Conservation (phyloP, 2,797 vertebrate genomes). For the Rhincodon typus region DNA sequence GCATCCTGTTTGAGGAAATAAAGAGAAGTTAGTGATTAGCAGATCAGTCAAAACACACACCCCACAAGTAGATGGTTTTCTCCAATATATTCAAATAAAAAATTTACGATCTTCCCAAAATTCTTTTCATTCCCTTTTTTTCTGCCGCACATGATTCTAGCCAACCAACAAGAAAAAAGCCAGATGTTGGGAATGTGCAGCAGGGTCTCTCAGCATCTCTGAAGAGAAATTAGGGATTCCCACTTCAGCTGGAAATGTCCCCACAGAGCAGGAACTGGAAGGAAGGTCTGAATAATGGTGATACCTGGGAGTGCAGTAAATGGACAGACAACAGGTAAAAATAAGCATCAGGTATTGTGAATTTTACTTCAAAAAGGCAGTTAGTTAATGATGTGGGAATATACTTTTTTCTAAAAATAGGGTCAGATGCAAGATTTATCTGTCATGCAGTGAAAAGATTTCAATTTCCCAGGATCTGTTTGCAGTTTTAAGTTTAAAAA, state of each 20-base stretch:
- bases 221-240: not conserved
- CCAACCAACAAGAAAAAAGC: not conserved
- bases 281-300: not conserved
- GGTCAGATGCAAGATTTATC: not conserved
- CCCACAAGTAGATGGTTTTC: not conserved
- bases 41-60: constrained; percentile 34
- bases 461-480: not conserved
- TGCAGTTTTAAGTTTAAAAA: not conserved
- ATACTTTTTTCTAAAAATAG: not conserved
- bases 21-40: not conserved
- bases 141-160: not conserved
- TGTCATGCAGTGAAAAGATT: not conserved
- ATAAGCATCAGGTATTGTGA: too few relatives aligned
- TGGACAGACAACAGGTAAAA: not conserved
- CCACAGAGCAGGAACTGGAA: not conserved
- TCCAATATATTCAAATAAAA: not conserved
- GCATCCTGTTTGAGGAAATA: constrained; percentile 68
- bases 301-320: not conserved
- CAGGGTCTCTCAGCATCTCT: not conserved
- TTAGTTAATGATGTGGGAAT: not conserved
- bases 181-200: not conserved
- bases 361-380: not conserved
- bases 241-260: not conserved
- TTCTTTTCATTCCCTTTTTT: not conserved
- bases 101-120: not conserved